Evolutionary conservation across 2,888 invertebrate species (phyloP).

Genomic region (Clepsis dumicolana): DNA sequence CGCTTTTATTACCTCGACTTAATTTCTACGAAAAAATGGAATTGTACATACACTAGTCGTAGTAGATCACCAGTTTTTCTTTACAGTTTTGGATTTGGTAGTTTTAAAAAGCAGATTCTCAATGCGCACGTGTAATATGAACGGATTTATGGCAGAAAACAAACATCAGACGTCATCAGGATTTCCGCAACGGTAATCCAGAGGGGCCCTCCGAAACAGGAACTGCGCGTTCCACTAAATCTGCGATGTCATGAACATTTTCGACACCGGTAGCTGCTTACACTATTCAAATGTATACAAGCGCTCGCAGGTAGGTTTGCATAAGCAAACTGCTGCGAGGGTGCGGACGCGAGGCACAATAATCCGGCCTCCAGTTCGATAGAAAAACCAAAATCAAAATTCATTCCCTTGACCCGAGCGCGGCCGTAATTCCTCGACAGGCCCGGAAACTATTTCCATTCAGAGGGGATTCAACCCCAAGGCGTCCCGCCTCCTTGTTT

Average conservation of each 20-base stretch:
- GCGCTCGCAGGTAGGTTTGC: slow-evolving; percentile 62
- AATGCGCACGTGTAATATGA: slow-evolving; percentile 22
- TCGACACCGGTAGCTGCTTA: slow-evolving; percentile 52
- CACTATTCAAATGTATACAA: slow-evolving; percentile 72
- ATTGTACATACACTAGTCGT: not conserved
- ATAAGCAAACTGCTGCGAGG: slow-evolving; percentile 62
- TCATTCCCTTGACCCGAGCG: slow-evolving; percentile 77
- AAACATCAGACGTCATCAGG: slow-evolving; percentile 42
- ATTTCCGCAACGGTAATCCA: slow-evolving; percentile 43
- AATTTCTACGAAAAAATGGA: not conserved
- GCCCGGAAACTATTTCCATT: slow-evolving; percentile 80
- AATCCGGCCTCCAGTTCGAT: slow-evolving; percentile 64
- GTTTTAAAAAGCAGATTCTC: slow-evolving; percentile 3
- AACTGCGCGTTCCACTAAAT: slow-evolving; percentile 33
- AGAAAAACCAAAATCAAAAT: slow-evolving; percentile 81
- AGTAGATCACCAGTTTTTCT: not conserved
- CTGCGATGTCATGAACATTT: slow-evolving; percentile 43
- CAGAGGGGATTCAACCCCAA: slow-evolving; percentile 70
- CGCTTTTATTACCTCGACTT: slow-evolving; percentile 49
- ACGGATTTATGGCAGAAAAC: slow-evolving; percentile 35
- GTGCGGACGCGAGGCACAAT: slow-evolving; percentile 62
- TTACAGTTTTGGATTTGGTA: not conserved
- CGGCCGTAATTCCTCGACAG: slow-evolving; percentile 70
- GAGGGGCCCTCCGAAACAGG: slow-evolving; percentile 26
- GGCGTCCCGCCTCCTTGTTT: slow-evolving; percentile 63